Conservation (phyloP, 2,113 vertebrate species). For the Origma solitaria region DNA sequence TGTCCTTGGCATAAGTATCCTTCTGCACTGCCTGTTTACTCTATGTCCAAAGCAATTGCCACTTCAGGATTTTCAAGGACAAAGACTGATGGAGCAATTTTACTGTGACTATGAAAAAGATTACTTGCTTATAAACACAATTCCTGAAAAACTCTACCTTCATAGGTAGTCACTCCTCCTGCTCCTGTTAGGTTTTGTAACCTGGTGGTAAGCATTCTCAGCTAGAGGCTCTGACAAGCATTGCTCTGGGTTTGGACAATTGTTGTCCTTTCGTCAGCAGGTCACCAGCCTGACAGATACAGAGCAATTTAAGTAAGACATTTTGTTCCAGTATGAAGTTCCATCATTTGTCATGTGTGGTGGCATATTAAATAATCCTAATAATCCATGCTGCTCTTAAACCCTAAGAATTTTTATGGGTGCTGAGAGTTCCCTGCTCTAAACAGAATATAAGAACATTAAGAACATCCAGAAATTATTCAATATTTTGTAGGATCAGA, state of each 20-base stretch:
- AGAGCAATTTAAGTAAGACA: neutral
- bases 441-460: neutral
- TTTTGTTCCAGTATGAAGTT: neutral
- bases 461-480: neutral
- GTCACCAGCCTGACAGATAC: neutral
- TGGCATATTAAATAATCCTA: neutral
- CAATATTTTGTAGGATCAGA: neutral
- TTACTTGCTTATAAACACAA: neutral
- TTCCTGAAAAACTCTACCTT: neutral
- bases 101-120: neutral
- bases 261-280: neutral
- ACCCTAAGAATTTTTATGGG: neutral
- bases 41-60: slow-evolving; percentile 9
- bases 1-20: neutral
- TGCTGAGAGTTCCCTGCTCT: neutral
- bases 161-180: neutral
- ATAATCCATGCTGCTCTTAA: neutral
- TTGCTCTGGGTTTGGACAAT: neutral
- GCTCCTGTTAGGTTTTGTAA: neutral
- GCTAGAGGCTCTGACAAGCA: neutral
- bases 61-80: slow-evolving; percentile 23
- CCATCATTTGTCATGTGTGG: neutral
- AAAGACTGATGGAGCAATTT: neutral
- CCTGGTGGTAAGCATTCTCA: neutral
- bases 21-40: neutral